Evolutionary conservation across 2,888 invertebrate species (phyloP).

Genomic region (Eumerus sabulonum): DNA sequence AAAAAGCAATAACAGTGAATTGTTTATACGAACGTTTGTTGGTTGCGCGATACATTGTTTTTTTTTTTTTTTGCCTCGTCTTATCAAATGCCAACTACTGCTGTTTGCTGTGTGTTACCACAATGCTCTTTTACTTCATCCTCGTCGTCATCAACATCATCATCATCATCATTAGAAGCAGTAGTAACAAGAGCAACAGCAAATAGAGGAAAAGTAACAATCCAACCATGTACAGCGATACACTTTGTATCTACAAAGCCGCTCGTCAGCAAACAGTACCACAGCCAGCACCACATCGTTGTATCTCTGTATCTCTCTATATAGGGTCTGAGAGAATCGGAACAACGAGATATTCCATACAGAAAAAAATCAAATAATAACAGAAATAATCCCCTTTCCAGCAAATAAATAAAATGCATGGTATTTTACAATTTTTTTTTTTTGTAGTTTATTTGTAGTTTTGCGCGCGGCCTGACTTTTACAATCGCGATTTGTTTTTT

Average conservation of each 20-base stretch:
- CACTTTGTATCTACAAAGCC: constrained; percentile 38
- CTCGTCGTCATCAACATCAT: constrained; percentile 34
- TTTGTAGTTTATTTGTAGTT: constrained; percentile 32
- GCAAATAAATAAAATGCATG: constrained; percentile 65
- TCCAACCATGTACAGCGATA: constrained; percentile 46
- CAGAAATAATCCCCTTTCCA: constrained; percentile 56
- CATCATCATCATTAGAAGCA: constrained; percentile 18
- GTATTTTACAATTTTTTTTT: constrained; percentile 28
- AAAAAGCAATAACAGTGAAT: constrained; percentile 60
- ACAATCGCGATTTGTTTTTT: constrained; percentile 56
- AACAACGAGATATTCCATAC: neutral
- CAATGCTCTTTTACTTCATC: constrained; percentile 28
- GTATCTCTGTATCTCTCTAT: constrained; percentile 19
- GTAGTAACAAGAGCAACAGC: neutral
- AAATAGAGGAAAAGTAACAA: constrained; percentile 51
- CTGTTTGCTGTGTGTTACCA: constrained; percentile 1
- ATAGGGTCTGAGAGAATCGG: constrained; percentile 35
- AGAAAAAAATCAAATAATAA: constrained; percentile 52
- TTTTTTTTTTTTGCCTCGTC: no score
- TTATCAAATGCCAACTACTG: constrained; percentile 46
- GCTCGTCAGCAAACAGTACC: neutral
- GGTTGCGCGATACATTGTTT: constrained; percentile 40
- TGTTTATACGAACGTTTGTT: constrained; percentile 60
- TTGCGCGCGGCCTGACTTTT: constrained; percentile 59
- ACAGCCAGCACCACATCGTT: constrained; percentile 3